Base-by-base conservation (phyloP, 2,888 invertebrate genomes). In the Idaea dimidiata region DNA sequence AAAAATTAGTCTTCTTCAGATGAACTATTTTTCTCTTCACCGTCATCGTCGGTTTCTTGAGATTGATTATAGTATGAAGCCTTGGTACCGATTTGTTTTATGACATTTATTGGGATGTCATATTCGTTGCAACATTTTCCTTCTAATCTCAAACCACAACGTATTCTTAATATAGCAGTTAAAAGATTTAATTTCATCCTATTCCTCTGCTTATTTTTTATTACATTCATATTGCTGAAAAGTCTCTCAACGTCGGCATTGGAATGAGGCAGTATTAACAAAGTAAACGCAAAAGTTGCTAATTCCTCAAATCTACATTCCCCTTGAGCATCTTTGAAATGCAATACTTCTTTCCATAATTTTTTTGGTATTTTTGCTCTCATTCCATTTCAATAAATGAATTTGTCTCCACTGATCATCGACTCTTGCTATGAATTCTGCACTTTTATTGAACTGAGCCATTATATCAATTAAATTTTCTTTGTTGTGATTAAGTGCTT, bases 231-330 rank as follows among this genome's bases (percentile, higher is more conserved):
- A 53, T n/a, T 53, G 53, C 53, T 66, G 62, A 63, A 63, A 17
- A 66, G 57, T 60, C 63, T 57, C 58, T 66, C 66, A 55, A 66
- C 62, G 2, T 66, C 64, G 43, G 62, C 64, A n/a, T 66, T 64
- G 59, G 64, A 66, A 58, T 69, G 65, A n/a, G 62, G 63, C 55
- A 67, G 17, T 58, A 67, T 56, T 65, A 67, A 59, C 7, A 66
- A 17, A 59, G 62, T 33, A 17, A 63, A 57, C 17, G 65, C 62
- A 65, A 63, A 66, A 56, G 64, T 62, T 16, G 59, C 66, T 59
- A 66, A 62, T 54, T 64, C 62, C 6, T 64, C n/a, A 59, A 64
- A 64, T 58, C 60, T 66, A 2, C 43, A 33, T 60, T 56, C 61
- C 31, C 60, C 63, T 57, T 57, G 60, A 17, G 57, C 57, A 59